Evolutionary conservation across 2,113 vertebrate genomes (phyloP).

Genomic region (Varanus komodoensis): DNA sequence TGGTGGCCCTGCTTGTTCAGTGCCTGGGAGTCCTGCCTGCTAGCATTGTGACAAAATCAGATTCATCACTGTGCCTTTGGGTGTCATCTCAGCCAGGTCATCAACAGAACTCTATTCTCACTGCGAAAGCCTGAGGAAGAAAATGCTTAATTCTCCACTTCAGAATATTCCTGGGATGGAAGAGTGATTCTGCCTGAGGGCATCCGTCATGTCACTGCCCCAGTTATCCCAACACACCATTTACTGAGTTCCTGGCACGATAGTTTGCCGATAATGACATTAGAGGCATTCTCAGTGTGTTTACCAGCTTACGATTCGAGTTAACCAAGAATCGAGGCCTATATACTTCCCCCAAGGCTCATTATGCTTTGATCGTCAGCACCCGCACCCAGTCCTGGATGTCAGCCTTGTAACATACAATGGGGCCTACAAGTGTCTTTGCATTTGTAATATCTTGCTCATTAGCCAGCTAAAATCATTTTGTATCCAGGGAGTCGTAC

Average conservation of each 20-base stretch:
- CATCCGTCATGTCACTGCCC: conserved; percentile 71
- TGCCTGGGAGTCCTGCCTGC: conserved; percentile 69
- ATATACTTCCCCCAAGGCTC: conserved; percentile 21
- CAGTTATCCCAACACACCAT: conserved; percentile 74
- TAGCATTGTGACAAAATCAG: conserved; percentile 65
- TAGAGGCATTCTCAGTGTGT: conserved; percentile 50
- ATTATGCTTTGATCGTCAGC: conserved; percentile 1
- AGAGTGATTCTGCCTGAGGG: conserved; percentile 76
- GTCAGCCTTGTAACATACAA: not conserved
- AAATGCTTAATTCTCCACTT: conserved; percentile 80
- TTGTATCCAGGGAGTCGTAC: not conserved
- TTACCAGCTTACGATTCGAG: conserved; percentile 33
- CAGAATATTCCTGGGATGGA: conserved; percentile 73
- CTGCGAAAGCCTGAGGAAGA: conserved; percentile 80
- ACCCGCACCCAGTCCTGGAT: not conserved
- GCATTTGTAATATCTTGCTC: not conserved
- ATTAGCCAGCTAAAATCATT: not conserved
- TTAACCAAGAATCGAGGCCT: conserved; percentile 52
- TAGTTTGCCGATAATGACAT: conserved; percentile 67
- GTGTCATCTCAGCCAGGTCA: conserved; percentile 78
- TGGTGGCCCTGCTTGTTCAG: conserved; percentile 62
- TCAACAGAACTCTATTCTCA: conserved; percentile 80
- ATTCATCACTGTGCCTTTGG: conserved; percentile 66
- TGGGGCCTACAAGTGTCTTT: not conserved
- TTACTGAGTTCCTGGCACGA: conserved; percentile 72